phyloP scores from a whole-genome alignment of 2,888 invertebrate genomes.

The Cacoxenus indagator region DNA sequence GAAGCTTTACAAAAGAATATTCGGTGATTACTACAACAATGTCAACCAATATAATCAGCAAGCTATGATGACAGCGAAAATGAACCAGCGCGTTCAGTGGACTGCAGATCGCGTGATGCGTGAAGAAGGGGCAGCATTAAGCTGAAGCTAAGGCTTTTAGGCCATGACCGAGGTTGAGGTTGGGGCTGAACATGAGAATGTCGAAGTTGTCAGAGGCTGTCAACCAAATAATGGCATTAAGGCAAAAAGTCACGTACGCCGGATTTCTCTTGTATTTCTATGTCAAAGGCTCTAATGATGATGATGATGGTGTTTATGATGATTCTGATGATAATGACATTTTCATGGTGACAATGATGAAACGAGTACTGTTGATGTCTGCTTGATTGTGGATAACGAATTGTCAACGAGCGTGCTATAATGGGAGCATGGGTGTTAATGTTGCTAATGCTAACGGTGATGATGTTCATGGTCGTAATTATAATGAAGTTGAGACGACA shows the following conservation, averaged over 20 bases:
- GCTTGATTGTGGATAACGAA: background rate
- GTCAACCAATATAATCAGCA: background rate
- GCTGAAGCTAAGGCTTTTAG: background rate
- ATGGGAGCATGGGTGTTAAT: background rate
- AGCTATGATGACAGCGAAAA: background rate
- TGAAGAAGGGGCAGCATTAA: background rate
- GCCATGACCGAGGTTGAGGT: constrained; percentile 1
- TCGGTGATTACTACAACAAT: background rate
- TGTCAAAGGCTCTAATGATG: constrained; percentile 39
- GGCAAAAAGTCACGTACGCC: constrained; percentile 66
- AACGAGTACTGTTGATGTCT: constrained; percentile 19
- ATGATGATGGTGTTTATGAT: constrained; percentile 45
- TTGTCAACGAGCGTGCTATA: background rate
- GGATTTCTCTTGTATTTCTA: constrained; percentile 61
- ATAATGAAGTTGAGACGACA: constrained; percentile 42
- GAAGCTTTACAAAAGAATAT: background rate
- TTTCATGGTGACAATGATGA: constrained; percentile 25
- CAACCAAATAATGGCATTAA: constrained; percentile 57
- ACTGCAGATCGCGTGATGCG: background rate
- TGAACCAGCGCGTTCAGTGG: background rate
- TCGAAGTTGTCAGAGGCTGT: constrained; percentile 58
- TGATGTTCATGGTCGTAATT: no score
- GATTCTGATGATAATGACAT: constrained; percentile 33
- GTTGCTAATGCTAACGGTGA: background rate
- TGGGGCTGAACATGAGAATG: constrained; percentile 10